These are phyloP conservation scores for Venusia cambrica DNA, from an alignment of 2,888 invertebrate genomes.

Conservation along the genomic window DNA sequence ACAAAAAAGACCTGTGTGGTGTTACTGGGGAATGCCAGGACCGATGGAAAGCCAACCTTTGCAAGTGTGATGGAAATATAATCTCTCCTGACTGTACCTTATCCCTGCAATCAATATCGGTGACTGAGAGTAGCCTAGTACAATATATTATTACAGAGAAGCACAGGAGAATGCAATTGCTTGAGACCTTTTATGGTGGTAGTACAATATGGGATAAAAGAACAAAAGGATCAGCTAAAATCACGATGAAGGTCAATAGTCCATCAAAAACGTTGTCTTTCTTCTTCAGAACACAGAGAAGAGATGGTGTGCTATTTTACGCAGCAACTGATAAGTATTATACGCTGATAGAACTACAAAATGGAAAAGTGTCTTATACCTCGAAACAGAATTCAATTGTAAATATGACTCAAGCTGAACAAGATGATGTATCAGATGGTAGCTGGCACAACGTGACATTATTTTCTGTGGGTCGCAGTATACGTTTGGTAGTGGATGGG, in stretches of 20 bases:
- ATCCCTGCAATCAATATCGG: conserved; percentile 89
- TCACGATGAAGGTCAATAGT: conserved; percentile 52
- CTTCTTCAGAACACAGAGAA: conserved; percentile 89
- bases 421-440: conserved; percentile 87
- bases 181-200: conserved; percentile 89
- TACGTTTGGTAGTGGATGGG: conserved; percentile 87
- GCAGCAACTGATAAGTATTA: conserved; percentile 93
- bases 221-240: conserved; percentile 49
- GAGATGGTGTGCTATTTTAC: conserved; percentile 91
- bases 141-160: conserved; percentile 91
- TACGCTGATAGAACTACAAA: conserved; percentile 88
- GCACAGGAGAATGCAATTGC: conserved; percentile 91
- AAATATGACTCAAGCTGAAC: conserved; percentile 88
- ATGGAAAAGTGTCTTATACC: conserved; percentile 89
- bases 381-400: conserved; percentile 89
- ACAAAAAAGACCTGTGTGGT: conserved; percentile 75
- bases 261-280: conserved; percentile 89
- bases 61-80: conserved; percentile 85
- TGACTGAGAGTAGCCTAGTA: conserved; percentile 89
- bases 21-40: conserved; percentile 90
- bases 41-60: conserved; percentile 89
- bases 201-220: conserved; percentile 85
- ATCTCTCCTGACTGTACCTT: conserved; percentile 90
- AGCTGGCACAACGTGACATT: conserved; percentile 94
- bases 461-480: conserved; percentile 84